Conservation (phyloP, 2,888 invertebrate species). For the Psylliodes chrysocephalus region DNA sequence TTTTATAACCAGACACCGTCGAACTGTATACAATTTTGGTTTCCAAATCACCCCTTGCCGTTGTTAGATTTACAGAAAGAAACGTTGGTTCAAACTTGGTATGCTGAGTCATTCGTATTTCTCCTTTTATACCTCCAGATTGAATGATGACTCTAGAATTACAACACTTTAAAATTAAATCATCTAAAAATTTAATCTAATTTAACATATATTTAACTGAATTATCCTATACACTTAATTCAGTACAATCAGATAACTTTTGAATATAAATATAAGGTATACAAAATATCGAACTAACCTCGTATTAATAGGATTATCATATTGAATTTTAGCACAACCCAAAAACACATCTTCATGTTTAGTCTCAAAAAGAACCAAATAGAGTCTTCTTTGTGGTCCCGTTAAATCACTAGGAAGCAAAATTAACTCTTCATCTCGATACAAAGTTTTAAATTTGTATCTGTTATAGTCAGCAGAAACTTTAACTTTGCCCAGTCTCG, state of each 20-base stretch:
- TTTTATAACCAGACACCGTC: conserved; percentile 76
- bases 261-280: background rate
- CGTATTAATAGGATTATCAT: conserved; percentile 72
- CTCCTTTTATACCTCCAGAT: conserved; percentile 83
- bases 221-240: too few species aligned
- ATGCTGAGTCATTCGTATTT: conserved; percentile 80
- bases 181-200: too few species aligned
- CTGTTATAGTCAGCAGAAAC: conserved; percentile 73
- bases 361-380: conserved; percentile 83
- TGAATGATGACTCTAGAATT: conserved; percentile 74
- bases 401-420: conserved; percentile 78
- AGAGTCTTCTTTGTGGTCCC: conserved; percentile 80
- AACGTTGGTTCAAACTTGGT: conserved; percentile 88
- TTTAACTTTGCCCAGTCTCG: conserved; percentile 78
- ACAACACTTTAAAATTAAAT: too few species aligned
- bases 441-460: conserved; percentile 70
- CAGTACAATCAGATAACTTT: background rate
- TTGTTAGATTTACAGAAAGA: conserved; percentile 75
- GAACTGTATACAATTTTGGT: conserved; percentile 79
- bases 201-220: too few species aligned
- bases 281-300: too few species aligned
- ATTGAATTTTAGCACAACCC: conserved; percentile 84
- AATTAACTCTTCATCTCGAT: conserved; percentile 76
- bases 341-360: conserved; percentile 80
- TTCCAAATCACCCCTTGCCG: conserved; percentile 74